Evolutionary conservation across 2,797 vertebrate species (phyloP).

Genomic region (Delichon dasypus): DNA sequence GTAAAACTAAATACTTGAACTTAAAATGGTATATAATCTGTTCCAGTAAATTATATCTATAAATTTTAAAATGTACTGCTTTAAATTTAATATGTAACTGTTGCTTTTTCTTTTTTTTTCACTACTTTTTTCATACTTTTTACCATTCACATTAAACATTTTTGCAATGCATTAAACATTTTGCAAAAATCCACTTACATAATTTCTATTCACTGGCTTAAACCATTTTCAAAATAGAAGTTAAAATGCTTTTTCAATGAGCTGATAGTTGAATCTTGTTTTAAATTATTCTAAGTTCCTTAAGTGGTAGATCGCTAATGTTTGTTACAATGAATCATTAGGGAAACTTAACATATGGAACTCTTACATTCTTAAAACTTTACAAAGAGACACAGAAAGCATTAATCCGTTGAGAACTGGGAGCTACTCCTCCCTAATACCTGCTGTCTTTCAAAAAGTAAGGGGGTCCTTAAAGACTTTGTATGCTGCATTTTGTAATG

Average conservation of each 20-base stretch:
- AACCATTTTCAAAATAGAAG: background rate
- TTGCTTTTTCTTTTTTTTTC: background rate
- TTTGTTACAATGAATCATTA: background rate
- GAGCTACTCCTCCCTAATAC: background rate
- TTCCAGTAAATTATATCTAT: background rate
- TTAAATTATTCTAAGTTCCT: background rate
- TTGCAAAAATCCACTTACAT: background rate
- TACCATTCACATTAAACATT: background rate
- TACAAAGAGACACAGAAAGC: background rate
- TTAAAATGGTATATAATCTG: background rate
- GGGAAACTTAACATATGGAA: background rate
- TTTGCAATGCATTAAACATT: too few species aligned
- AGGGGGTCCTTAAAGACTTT: background rate
- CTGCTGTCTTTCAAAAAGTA: background rate
- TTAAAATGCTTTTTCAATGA: background rate
- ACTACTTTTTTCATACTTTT: background rate
- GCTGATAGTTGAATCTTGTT: background rate
- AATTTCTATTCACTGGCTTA: background rate
- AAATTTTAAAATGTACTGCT: background rate
- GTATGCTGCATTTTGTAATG: background rate
- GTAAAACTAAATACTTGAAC: background rate
- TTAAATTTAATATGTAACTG: background rate
- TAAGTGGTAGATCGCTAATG: fast-evolving
- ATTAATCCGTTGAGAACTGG: background rate
- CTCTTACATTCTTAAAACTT: background rate